Evolutionary conservation across 2,113 vertebrate genomes (phyloP), one percentile per base, ranked within the genome.

Genomic region (Megaceryle maxima): DNA sequence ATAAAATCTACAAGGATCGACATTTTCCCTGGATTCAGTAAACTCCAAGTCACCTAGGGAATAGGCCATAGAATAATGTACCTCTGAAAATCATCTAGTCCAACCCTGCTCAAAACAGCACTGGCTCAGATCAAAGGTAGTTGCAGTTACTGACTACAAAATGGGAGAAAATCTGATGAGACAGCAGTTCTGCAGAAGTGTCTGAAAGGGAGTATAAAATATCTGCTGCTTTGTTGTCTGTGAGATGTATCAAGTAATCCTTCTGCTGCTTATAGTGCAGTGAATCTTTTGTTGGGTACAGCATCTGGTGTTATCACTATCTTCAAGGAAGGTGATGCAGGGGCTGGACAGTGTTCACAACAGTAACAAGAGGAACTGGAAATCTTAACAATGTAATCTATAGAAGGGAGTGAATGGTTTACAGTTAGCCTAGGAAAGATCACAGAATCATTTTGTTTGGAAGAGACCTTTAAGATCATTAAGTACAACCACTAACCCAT

Each of bases 61-160:
- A 11, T 0, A 46, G 29, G 35, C 35, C 53, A 37, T 37, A 62
- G 35, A 53, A 18, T 13, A 73, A 22, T 22, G 46, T 46, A 70
- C 20, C 5, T 55, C 39, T 53, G 53, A 33, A 66, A 22, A 16
- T 29, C 5, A 3, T 51, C 24, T 46, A 9, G 14, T 62, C 62
- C 25, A 26, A 4, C 8, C 20, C 17, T 6, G 18, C 51, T 87
- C 31, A 11, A 64, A 67, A 33, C n/a, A 26, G 16, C 0, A 0
- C 39, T 10, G 39, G 39, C 39, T 13, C 39, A 41, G 39, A 41
- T 41, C 39, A 41, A 41, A 41, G 39, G 39, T 41, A 41, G 31
- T 19, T 50, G 60, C 53, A 78, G 39, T 77, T 37, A n/a, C 39
- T 62, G 35, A 18, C 18, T 67, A 33, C n/a, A 24, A 62, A 87